Conservation (phyloP, 2,888 invertebrate species). For the Frankliniella intonsa region DNA sequence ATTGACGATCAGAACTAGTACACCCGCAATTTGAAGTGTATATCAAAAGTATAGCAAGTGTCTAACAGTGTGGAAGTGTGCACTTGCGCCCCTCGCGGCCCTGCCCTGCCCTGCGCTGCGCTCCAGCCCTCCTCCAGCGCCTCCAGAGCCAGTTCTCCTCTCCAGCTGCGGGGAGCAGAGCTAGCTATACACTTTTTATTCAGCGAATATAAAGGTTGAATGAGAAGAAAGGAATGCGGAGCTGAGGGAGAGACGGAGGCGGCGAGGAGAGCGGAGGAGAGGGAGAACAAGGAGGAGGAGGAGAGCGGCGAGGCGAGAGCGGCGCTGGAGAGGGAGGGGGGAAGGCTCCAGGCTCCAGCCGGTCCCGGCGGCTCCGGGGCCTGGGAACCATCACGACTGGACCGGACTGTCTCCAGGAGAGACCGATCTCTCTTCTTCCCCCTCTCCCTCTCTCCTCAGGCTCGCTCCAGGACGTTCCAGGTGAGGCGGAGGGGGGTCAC, state of each 20-base stretch:
- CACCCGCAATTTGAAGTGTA: too few species aligned
- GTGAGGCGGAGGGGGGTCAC: too few species aligned
- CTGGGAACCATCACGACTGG: not conserved
- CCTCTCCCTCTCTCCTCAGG: not conserved
- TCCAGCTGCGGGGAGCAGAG: conserved; percentile 17
- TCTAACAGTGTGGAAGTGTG: too few species aligned
- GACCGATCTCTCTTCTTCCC: not conserved
- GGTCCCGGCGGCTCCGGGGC: not conserved
- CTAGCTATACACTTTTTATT: conserved; percentile 34
- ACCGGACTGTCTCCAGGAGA: not conserved
- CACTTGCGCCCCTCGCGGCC: too few species aligned
- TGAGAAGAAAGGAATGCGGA: conserved; percentile 36
- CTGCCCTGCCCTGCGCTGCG: too few species aligned
- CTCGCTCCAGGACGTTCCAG: not conserved
- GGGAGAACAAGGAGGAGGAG: not conserved
- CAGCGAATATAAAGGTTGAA: conserved; percentile 33
- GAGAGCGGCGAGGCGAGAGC: not conserved
- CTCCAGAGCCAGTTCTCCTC: not conserved
- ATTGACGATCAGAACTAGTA: too few species aligned
- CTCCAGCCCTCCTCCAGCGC: too few species aligned
- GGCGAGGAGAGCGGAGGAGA: conserved; percentile 33
- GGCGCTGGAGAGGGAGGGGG: not conserved
- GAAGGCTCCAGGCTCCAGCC: not conserved
- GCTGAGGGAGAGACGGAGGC: conserved; percentile 36
- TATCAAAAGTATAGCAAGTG: too few species aligned